A percentile compares a stretch with the other conserved stretches of the same genome.
These are phyloP conservation scores for Drosophila orosa DNA, from an alignment of 1,140 invertebrate species.

Conservation along the genomic window DNA sequence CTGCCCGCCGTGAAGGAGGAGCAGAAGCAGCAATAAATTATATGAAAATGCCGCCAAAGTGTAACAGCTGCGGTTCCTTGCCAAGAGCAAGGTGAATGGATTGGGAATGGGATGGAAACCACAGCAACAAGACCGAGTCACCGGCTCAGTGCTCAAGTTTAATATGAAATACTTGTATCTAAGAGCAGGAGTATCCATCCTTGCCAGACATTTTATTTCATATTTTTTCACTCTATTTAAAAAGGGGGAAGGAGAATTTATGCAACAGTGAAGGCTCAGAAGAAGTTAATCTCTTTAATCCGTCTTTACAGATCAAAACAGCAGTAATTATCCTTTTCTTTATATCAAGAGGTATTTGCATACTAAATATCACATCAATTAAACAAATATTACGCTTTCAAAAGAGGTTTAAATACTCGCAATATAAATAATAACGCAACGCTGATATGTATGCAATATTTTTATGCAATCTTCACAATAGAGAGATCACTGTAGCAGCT, in stretches of 20 bases:
- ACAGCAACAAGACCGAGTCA: slow-evolving; percentile 52
- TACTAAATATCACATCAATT: neutral
- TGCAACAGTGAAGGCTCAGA: slow-evolving; percentile 3
- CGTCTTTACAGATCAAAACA: neutral
- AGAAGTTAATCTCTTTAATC: neutral
- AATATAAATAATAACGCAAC: too few relatives aligned
- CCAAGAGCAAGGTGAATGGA: slow-evolving; percentile 31
- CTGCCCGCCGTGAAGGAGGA: slow-evolving; percentile 38
- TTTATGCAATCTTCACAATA: neutral
- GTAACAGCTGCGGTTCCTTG: slow-evolving; percentile 72
- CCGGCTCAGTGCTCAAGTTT: slow-evolving; percentile 37
- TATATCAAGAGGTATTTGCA: neutral
- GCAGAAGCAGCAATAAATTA: slow-evolving; percentile 67
- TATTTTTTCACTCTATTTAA: slow-evolving; percentile 37
- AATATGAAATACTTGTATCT: slow-evolving; percentile 46
- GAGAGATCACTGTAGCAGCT: slow-evolving; percentile 1
- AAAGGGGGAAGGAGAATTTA: neutral
- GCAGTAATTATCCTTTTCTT: too few relatives aligned
- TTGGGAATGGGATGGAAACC: slow-evolving; percentile 18
- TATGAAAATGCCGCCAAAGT: slow-evolving; percentile 80
- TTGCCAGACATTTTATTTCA: slow-evolving; percentile 42
- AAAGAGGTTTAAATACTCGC: neutral
- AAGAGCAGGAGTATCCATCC: neutral
- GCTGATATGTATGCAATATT: neutral
- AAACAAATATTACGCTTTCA: neutral